These are phyloP conservation scores for Apotomis capreana DNA, from an alignment of 2,888 invertebrate genomes.

Conservation along the genomic window DNA sequence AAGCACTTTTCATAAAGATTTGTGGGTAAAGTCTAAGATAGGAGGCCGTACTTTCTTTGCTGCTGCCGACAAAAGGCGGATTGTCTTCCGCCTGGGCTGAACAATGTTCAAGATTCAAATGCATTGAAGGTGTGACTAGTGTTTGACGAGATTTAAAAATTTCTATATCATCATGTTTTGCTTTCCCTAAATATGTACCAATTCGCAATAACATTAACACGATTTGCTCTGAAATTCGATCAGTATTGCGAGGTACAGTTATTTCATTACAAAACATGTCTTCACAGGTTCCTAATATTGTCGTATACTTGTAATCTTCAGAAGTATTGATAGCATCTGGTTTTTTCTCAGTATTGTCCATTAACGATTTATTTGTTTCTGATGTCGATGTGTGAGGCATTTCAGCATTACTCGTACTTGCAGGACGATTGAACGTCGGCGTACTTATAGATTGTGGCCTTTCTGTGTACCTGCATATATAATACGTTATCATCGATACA, in stretches of 20 bases:
- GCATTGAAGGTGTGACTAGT: constrained; percentile 42
- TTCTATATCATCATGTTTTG: constrained; percentile 50
- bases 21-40: constrained; percentile 73
- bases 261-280: constrained; percentile 71
- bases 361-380: not conserved
- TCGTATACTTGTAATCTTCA: constrained; percentile 2
- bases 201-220: constrained; percentile 71
- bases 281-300: constrained; percentile 58
- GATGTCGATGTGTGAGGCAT: not conserved
- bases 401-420: not conserved
- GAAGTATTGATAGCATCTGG: not conserved
- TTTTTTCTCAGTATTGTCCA: constrained; percentile 3
- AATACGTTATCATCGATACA: not conserved
- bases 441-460: constrained; percentile 5
- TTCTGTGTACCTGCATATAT: constrained; percentile 15
- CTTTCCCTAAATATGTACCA: constrained; percentile 59
- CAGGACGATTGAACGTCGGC: constrained; percentile 2
- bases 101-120: constrained; percentile 43
- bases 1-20: constrained; percentile 70
- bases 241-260: constrained; percentile 66
- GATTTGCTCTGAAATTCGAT: constrained; percentile 76
- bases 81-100: constrained; percentile 60
- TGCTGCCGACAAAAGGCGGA: constrained; percentile 62
- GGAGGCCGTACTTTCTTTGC: constrained; percentile 61
- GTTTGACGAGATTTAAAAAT: constrained; percentile 48